phyloP scores from a whole-genome alignment of 2,797 vertebrate species.

The Danio choprae region DNA sequence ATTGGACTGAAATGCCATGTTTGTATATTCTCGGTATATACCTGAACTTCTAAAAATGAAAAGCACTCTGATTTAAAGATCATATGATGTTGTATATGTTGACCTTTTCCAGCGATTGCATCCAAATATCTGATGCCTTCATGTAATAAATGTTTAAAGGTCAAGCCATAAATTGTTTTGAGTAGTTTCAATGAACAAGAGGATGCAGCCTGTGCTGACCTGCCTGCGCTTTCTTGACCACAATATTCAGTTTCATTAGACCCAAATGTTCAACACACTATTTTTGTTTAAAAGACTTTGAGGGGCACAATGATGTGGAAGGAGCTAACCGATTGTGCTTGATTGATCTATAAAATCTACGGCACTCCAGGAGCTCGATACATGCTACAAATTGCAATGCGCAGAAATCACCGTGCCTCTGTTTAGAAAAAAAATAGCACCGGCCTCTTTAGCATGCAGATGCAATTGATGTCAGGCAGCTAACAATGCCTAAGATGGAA shows the following conservation, averaged over 20 bases:
- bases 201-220: not conserved
- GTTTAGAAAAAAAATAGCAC: constrained; percentile 9
- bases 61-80: not conserved
- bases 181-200: constrained; percentile 13
- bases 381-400: constrained; percentile 17
- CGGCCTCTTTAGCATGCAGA: constrained; percentile 30
- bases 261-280: not conserved
- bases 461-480: constrained; percentile 21
- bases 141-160: constrained; percentile 31
- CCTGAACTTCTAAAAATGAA: constrained; percentile 34
- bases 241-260: not conserved
- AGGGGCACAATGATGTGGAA: not conserved
- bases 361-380: not conserved
- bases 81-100: constrained; percentile 5
- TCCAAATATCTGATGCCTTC: constrained; percentile 25
- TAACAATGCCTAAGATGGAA: constrained; percentile 28
- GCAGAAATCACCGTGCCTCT: not conserved
- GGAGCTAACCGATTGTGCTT: not conserved
- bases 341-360: constrained; percentile 20
- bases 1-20: constrained; percentile 34
- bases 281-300: not conserved
- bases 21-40: constrained; percentile 26
- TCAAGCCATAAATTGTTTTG: constrained; percentile 18
- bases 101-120: constrained; percentile 31
- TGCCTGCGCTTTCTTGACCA: not conserved